Conservation (phyloP, 2,113 vertebrate genomes). For the Oryzias javanicus region DNA sequence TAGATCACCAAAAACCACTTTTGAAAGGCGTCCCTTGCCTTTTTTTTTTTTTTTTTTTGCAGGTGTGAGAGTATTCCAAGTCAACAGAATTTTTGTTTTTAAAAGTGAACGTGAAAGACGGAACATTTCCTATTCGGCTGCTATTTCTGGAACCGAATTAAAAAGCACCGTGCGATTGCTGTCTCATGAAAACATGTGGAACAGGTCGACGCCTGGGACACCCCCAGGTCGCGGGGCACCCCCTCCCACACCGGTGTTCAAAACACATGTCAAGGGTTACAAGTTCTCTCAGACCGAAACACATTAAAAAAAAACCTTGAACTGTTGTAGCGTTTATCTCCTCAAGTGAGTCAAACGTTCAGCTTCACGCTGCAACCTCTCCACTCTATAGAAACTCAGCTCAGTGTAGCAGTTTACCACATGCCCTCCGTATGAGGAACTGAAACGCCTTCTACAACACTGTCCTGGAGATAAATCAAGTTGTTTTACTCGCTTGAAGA, state of each 20-base stretch:
- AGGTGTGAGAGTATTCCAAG: no score
- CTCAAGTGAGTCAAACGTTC: conserved; percentile 5
- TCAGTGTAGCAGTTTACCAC: conserved; percentile 70
- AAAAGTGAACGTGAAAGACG: background rate
- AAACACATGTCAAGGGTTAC: conserved; percentile 9
- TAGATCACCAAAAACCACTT: no score
- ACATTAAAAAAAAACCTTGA: background rate
- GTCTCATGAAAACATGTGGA: conserved; percentile 42
- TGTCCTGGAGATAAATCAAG: conserved; percentile 47
- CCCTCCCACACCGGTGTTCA: conserved; percentile 45
- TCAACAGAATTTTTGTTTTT: background rate
- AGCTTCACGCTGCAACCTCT: conserved; percentile 26
- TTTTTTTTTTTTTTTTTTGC: no score
- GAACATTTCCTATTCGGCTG: conserved; percentile 15
- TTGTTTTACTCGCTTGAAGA: conserved; percentile 18
- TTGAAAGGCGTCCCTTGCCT: no score
- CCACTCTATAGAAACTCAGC: conserved; percentile 67
- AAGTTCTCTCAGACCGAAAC: conserved; percentile 29
- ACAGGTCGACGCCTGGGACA: conserved; percentile 33
- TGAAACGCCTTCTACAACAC: conserved; percentile 62
- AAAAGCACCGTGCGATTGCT: conserved; percentile 9
- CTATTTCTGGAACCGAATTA: conserved; percentile 11
- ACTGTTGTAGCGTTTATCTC: conserved; percentile 9
- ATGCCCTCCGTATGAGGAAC: conserved; percentile 63
- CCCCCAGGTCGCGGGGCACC: conserved; percentile 49